phyloP scores from a whole-genome alignment of 2,888 invertebrate genomes.

The Lypha dubia region DNA sequence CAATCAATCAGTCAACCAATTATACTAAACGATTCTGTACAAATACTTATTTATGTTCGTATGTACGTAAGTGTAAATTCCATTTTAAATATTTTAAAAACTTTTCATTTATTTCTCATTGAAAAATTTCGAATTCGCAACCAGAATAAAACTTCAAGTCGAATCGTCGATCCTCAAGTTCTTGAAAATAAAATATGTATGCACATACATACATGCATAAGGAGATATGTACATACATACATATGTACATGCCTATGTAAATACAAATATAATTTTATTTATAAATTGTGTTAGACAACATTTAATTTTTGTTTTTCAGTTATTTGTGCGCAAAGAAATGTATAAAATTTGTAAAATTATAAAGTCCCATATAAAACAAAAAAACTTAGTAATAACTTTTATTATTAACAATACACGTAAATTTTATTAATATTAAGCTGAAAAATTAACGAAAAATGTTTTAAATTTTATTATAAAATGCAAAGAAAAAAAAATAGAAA shows the following conservation, averaged over 20 bases:
- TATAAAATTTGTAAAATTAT: constrained; percentile 63
- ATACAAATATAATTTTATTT: background rate
- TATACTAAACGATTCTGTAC: constrained; percentile 5
- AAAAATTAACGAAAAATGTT: constrained; percentile 56
- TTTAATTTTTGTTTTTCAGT: background rate
- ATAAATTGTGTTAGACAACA: background rate
- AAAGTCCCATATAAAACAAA: constrained; percentile 27
- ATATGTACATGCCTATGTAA: background rate
- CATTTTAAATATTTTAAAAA: background rate
- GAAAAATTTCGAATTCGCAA: constrained; percentile 51
- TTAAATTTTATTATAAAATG: constrained; percentile 60
- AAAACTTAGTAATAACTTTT: constrained; percentile 46
- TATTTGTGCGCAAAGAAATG: constrained; percentile 45
- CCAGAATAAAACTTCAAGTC: constrained; percentile 43
- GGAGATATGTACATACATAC: background rate
- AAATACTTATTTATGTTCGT: background rate
- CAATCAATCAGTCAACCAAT: constrained; percentile 11
- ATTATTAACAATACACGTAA: constrained; percentile 47
- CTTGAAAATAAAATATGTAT: background rate
- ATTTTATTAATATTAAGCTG: constrained; percentile 67
- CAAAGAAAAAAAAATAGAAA: constrained; percentile 23
- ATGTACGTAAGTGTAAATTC: constrained; percentile 35
- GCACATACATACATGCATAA: background rate
- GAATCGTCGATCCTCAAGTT: constrained; percentile 50
- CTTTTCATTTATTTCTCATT: background rate